Base-by-base conservation (phyloP, 1,140 invertebrate species). In the Temnothorax nylanderi region DNA sequence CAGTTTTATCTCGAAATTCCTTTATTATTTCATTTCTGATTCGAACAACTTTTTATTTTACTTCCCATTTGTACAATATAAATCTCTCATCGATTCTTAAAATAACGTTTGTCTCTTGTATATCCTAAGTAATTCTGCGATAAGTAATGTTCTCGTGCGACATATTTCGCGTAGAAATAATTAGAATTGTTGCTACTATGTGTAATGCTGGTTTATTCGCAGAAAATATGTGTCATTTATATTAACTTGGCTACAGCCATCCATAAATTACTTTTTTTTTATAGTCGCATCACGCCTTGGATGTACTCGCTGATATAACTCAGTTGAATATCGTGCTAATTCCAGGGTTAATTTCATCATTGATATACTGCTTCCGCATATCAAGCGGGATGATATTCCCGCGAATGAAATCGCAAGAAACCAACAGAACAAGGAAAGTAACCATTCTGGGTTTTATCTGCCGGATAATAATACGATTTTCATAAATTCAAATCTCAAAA, bases 251-350 rank as follows among this genome's bases (percentile, higher is more conserved):
- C 5, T 67, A 67, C 8, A n/a, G 47, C 54, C 34, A 1, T 67
- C n/a, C 18, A 41, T 21, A 34, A 82, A 82, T 82, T 82, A 34
- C 41, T 47, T 34, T 41, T 10, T 67, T 26, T 37, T 21, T 41
- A 8, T 16, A 32, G 56, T 62, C 37, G 34, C 6, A 34, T 34
- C 47, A 26, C 8, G n/a, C 32, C 47, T 34, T 41, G 10, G 21
- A 54, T 16, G 49, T 49, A 3, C 56, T n/a, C 2, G n/a, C 2
- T 64, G 37, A n/a, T 37, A 18, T 3, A 62, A 64, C 26, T 62
- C 41, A 13, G 3, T 44, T 67, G 8, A 56, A 75, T 75, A 58
- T 77, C 37, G 37, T 16, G 13, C 37, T 44, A 44, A 77, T 54
- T 51, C 26, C 49, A 16, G 11, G 10, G 16, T 72, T 44, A 32